Conservation (phyloP, 2,797 vertebrate species). For the Sorex maritimensis region DNA sequence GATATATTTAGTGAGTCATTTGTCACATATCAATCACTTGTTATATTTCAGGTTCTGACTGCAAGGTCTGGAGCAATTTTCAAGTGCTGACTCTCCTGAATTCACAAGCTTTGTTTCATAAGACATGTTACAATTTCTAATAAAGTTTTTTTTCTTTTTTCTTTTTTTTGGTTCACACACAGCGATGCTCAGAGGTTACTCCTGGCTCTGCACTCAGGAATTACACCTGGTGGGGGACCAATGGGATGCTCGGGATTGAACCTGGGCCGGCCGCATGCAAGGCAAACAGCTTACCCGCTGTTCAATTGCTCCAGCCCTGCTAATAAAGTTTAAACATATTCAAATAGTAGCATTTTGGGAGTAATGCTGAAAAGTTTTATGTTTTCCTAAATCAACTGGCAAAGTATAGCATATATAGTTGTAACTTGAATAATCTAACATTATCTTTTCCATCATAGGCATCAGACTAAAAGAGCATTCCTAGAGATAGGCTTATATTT, state of each 20-base stretch:
- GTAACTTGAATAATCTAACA: neutral
- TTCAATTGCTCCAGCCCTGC: too few species aligned
- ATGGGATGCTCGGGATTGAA: too few species aligned
- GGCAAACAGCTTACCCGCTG: too few species aligned
- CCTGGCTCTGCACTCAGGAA: too few species aligned
- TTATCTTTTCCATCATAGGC: neutral
- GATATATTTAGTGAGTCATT: neutral
- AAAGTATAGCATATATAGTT: neutral
- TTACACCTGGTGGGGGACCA: too few species aligned
- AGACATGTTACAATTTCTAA: neutral
- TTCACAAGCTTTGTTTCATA: neutral
- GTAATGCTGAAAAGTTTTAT: conserved; percentile 3
- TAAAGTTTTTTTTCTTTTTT: neutral
- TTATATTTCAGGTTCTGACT: conserved; percentile 15
- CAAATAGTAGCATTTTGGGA: neutral
- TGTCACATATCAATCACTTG: neutral
- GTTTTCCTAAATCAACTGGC: conserved; percentile 16
- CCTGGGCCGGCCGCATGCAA: too few species aligned
- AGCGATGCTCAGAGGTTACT: too few species aligned
- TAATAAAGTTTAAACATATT: neutral
- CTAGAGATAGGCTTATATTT: neutral
- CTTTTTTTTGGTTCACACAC: too few species aligned
- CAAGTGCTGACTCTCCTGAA: neutral
- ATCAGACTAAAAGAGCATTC: neutral
- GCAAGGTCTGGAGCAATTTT: neutral